A percentile compares a stretch with the other conserved stretches of the same genome.
Evolutionary conservation across 2,797 vertebrate species (phyloP).

Genomic region (Leptatherina wallacei): DNA sequence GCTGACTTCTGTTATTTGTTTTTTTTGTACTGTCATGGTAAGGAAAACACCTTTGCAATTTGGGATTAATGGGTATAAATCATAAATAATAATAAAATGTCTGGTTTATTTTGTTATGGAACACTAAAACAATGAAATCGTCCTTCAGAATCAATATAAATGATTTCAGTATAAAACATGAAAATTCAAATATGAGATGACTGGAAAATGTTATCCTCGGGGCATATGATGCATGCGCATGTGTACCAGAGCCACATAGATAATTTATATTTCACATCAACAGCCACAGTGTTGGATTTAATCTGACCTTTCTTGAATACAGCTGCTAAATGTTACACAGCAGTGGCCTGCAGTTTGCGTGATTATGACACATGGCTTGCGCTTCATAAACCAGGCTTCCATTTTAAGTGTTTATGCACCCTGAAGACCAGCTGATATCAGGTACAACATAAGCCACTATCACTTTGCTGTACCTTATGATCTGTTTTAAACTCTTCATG

Average conservation of each 20-base stretch:
- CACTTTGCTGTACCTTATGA: conserved; percentile 4
- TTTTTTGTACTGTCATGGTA: too few relatives aligned
- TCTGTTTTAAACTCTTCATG: conserved; percentile 27
- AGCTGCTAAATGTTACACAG: conserved; percentile 8
- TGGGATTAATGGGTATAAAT: too few relatives aligned
- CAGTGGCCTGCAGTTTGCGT: background rate
- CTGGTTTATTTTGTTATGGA: too few relatives aligned
- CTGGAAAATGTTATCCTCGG: conserved; percentile 8
- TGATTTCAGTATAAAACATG: too few relatives aligned
- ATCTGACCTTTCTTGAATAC: conserved; percentile 27
- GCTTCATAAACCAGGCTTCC: background rate
- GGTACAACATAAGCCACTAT: background rate
- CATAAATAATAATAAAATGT: too few relatives aligned
- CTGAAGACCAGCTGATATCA: background rate
- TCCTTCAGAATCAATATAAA: background rate
- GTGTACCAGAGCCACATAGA: conserved; percentile 30
- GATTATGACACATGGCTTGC: background rate
- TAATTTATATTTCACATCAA: conserved; percentile 45
- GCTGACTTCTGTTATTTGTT: too few relatives aligned
- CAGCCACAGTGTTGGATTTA: conserved; percentile 31
- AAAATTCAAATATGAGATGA: conserved; percentile 16
- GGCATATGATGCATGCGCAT: conserved; percentile 29
- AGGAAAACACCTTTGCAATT: conserved; percentile 22
- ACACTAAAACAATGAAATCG: too few relatives aligned
- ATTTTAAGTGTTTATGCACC: conserved; percentile 1